A percentile compares a stretch with the other conserved stretches of the same genome.
Evolutionary conservation across 1,140 invertebrate genomes (phyloP).

Genomic region (Drosophila santomea): DNA sequence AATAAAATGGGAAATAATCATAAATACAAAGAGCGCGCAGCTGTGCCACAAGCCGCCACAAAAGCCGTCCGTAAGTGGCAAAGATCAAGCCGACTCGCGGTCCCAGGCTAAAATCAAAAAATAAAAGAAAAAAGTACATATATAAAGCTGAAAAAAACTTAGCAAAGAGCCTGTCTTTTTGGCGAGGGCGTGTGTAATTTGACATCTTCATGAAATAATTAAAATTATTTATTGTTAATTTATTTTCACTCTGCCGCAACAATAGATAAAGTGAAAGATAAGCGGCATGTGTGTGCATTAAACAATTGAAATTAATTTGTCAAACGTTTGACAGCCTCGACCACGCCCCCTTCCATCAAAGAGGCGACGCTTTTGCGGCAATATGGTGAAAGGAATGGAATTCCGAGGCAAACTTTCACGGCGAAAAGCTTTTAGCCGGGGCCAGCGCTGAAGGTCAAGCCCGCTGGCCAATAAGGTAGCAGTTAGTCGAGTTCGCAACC

Average conservation of each 20-base stretch:
- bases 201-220: constrained; percentile 83
- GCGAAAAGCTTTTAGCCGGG: constrained; percentile 56
- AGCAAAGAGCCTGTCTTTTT: constrained; percentile 46
- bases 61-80: constrained; percentile 61
- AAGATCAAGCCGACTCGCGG: constrained; percentile 60
- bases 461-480: constrained; percentile 53
- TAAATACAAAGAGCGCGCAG: constrained; percentile 75
- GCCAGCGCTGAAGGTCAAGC: constrained; percentile 56
- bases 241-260: constrained; percentile 65
- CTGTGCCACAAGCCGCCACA: constrained; percentile 62
- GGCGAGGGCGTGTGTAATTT: constrained; percentile 77
- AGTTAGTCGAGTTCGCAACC: constrained; percentile 68
- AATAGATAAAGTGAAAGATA: constrained; percentile 76
- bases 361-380: constrained; percentile 14
- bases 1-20: constrained; percentile 65
- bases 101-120: constrained; percentile 7
- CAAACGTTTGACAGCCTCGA: constrained; percentile 62
- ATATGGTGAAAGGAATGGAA: constrained; percentile 64
- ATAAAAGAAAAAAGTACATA: neutral
- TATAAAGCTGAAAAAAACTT: neutral
- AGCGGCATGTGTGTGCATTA: constrained; percentile 51
- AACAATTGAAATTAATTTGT: constrained; percentile 82
- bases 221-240: constrained; percentile 84
- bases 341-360: constrained; percentile 30
- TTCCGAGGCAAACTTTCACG: constrained; percentile 62